phyloP scores from a whole-genome alignment of 1,140 invertebrate genomes.

The Eriocheir sinensis region DNA sequence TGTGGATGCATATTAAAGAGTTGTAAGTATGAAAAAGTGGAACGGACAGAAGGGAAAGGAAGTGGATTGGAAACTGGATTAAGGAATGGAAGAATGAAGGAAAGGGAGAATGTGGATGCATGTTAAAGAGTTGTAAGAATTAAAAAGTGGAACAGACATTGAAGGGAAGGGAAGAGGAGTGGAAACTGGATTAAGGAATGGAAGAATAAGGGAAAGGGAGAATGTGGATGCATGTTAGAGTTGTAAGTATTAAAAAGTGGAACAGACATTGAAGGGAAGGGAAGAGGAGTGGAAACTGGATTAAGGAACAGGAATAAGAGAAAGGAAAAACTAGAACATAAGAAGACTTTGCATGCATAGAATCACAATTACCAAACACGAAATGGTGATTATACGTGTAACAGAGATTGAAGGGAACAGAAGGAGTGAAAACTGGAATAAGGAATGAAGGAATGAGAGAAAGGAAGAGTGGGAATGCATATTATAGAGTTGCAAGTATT shows the following conservation, averaged over 20 bases:
- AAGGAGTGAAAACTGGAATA: no score
- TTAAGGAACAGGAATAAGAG: no score
- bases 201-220: conserved; percentile 5
- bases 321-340: neutral
- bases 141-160: neutral
- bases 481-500: no score
- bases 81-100: neutral
- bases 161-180: neutral
- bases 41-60: neutral
- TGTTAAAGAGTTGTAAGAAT: neutral
- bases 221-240: neutral
- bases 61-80: neutral
- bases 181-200: no score
- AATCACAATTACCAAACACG: no score
- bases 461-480: neutral
- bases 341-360: no score
- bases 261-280: no score
- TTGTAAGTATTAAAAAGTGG: no score
- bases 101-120: neutral
- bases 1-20: neutral
- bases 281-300: no score
- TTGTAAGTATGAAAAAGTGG: no score
- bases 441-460: neutral
- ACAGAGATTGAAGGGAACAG: no score
- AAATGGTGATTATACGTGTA: no score